Evolutionary conservation across 2,797 vertebrate genomes (phyloP).

Genomic region (Oryzias sinensis): DNA sequence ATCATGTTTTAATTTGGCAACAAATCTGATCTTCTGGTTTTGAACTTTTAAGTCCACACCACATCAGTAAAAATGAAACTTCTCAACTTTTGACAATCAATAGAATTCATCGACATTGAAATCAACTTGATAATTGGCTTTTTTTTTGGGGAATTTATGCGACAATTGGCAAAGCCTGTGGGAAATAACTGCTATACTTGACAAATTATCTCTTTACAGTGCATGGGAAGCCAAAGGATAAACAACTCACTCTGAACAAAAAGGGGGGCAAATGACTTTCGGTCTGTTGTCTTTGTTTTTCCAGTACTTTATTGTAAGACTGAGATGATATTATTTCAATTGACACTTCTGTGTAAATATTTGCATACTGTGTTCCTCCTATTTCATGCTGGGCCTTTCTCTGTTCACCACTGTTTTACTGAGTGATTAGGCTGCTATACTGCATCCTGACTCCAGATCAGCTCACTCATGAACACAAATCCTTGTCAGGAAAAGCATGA

Average conservation of each 20-base stretch:
- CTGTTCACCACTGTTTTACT: slow-evolving; percentile 75
- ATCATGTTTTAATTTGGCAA: too few species aligned
- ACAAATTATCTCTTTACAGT: slow-evolving; percentile 47
- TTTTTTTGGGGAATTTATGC: too few species aligned
- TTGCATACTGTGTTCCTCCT: slow-evolving; percentile 59
- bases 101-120: too few species aligned
- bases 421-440: slow-evolving; percentile 68
- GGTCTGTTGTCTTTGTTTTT: slow-evolving; percentile 53
- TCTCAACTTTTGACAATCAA: not conserved
- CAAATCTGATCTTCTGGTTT: too few species aligned
- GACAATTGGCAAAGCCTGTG: slow-evolving; percentile 24
- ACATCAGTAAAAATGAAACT: not conserved
- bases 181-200: slow-evolving; percentile 47
- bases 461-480: slow-evolving; percentile 30
- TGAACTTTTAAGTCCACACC: not conserved
- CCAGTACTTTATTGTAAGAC: slow-evolving; percentile 64
- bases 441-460: slow-evolving; percentile 48
- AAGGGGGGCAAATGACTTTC: slow-evolving; percentile 9
- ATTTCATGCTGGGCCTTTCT: slow-evolving; percentile 55
- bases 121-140: slow-evolving; percentile 13
- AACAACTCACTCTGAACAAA: slow-evolving; percentile 42
- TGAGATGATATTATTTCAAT: slow-evolving; percentile 70
- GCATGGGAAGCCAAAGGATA: slow-evolving; percentile 35
- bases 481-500: slow-evolving; percentile 1
- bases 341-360: slow-evolving; percentile 76